Conservation (phyloP, 2,888 invertebrate species). For the Mystacides longicornis region DNA sequence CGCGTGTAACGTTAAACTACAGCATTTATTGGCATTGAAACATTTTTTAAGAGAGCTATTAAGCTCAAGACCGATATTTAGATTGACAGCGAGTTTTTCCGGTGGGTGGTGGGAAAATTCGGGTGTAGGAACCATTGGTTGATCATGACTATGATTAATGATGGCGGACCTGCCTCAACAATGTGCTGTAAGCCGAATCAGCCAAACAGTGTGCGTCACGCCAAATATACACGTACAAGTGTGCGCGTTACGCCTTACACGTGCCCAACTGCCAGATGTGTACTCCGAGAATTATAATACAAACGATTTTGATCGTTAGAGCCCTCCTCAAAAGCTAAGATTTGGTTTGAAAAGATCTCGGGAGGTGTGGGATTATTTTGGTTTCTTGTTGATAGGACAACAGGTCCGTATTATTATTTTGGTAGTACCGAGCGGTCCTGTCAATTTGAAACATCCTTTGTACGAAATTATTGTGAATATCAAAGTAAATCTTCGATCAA, state of each 20-base stretch:
- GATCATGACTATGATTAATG: constrained; percentile 12
- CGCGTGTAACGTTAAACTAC: no score
- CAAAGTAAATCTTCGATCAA: no score
- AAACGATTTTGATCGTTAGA: neutral
- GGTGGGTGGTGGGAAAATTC: no score
- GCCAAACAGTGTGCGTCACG: neutral
- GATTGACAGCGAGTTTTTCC: no score
- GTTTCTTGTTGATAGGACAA: neutral
- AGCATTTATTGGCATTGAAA: no score
- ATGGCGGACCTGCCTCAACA: constrained; percentile 13
- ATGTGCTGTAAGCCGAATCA: neutral
- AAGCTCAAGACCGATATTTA: no score
- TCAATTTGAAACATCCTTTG: no score
- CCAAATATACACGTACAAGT: no score
- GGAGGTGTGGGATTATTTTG: neutral
- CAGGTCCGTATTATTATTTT: no score
- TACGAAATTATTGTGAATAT: no score
- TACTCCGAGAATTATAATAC: neutral
- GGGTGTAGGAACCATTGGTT: neutral
- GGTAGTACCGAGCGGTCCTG: no score
- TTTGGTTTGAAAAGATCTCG: neutral
- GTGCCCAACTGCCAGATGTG: neutral
- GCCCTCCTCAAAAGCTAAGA: neutral
- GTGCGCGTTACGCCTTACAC: neutral
- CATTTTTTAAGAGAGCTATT: no score